phyloP scores from a whole-genome alignment of 2,113 vertebrate species.

The Austrofundulus limnaeus region DNA sequence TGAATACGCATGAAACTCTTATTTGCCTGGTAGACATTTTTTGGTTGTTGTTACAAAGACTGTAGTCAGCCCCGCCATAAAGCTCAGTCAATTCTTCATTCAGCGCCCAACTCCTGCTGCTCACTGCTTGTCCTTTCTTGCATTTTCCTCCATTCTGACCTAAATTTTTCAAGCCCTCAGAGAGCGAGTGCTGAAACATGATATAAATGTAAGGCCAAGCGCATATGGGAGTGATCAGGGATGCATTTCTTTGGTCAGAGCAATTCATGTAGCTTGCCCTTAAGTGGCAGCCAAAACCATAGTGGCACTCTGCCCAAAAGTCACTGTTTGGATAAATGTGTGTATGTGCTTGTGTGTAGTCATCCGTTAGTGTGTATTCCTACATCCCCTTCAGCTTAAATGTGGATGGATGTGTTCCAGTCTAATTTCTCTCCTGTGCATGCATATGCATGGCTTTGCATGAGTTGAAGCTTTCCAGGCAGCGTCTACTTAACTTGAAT shows the following conservation, averaged over 20 bases:
- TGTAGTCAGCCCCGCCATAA: slow-evolving; percentile 56
- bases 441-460: slow-evolving; percentile 47
- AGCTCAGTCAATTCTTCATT: slow-evolving; percentile 66
- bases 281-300: slow-evolving; percentile 75
- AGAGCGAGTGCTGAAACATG: slow-evolving; percentile 68
- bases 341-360: slow-evolving; percentile 11
- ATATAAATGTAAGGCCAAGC: slow-evolving; percentile 75
- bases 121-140: slow-evolving; percentile 55
- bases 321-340: slow-evolving; percentile 68
- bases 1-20: slow-evolving; percentile 42
- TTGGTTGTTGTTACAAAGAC: slow-evolving; percentile 45
- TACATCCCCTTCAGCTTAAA: slow-evolving; percentile 23
- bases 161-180: slow-evolving; percentile 64
- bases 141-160: slow-evolving; percentile 63
- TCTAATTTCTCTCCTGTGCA: slow-evolving; percentile 44
- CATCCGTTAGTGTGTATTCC: slow-evolving; percentile 24
- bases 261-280: slow-evolving; percentile 79
- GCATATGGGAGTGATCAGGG: slow-evolving; percentile 81
- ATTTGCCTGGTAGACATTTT: slow-evolving; percentile 50
- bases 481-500: slow-evolving; percentile 34
- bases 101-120: slow-evolving; percentile 55
- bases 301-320: slow-evolving; percentile 65
- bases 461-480: slow-evolving; percentile 40
- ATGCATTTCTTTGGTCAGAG: slow-evolving; percentile 78
- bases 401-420: slow-evolving; percentile 52